A percentile compares a stretch with the other conserved stretches of the same genome.
phyloP scores from a whole-genome alignment of 2,113 vertebrate species.

The Odontesthes bonariensis region DNA sequence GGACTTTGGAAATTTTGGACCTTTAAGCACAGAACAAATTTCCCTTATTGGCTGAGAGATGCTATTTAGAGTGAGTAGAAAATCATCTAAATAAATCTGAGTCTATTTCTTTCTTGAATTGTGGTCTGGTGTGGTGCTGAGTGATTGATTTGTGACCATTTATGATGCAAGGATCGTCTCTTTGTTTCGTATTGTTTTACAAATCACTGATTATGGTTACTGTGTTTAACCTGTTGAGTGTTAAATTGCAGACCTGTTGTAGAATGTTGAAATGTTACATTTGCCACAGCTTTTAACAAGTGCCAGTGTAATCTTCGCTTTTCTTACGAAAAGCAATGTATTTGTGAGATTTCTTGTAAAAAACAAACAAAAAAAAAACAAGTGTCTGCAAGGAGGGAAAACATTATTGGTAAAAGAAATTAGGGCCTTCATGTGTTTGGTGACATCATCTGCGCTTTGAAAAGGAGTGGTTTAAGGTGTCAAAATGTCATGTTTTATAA shows the following conservation, averaged over 20 bases:
- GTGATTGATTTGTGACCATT: constrained; percentile 50
- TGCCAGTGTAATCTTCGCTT: constrained; percentile 73
- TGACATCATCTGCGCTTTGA: constrained; percentile 63
- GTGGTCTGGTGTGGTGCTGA: constrained; percentile 41
- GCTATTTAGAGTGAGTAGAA: constrained; percentile 29
- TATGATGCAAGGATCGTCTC: constrained; percentile 35
- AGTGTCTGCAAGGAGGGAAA: constrained; percentile 51
- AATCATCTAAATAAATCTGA: constrained; percentile 43
- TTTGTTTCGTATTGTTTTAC: constrained; percentile 37
- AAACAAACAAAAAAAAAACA: background rate
- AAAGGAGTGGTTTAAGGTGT: constrained; percentile 57
- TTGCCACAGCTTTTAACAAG: constrained; percentile 58
- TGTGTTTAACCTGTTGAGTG: constrained; percentile 65
- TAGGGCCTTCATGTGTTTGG: constrained; percentile 69
- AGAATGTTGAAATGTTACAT: constrained; percentile 67
- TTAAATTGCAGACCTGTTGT: constrained; percentile 61
- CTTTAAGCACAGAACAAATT: constrained; percentile 62
- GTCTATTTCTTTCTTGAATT: constrained; percentile 37
- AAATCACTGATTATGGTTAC: constrained; percentile 60
- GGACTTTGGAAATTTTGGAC: constrained; percentile 59
- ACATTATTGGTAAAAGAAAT: constrained; percentile 55
- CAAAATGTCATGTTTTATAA: constrained; percentile 82
- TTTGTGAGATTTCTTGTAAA: constrained; percentile 69
- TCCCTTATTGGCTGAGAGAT: constrained; percentile 28
- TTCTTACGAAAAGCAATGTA: constrained; percentile 62